phyloP scores from a whole-genome alignment of 1,140 invertebrate genomes.

The Caenorhabditis tropicalis region DNA sequence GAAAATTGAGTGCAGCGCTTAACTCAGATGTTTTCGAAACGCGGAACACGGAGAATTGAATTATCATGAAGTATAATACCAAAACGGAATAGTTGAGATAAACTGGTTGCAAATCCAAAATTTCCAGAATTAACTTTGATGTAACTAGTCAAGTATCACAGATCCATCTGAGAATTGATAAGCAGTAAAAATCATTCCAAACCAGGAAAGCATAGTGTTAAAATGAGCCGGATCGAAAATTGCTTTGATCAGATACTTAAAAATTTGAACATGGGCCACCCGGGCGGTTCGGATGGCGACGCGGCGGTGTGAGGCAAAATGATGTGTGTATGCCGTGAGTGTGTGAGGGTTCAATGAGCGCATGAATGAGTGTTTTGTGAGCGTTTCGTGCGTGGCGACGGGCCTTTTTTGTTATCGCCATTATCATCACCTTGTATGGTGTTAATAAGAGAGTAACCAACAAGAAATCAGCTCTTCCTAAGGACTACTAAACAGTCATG shows the following conservation, averaged over 20 bases:
- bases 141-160: too few relatives aligned
- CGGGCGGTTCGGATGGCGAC: slow-evolving; percentile 34
- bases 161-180: too few relatives aligned
- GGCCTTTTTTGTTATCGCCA: not conserved
- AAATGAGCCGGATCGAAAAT: not conserved
- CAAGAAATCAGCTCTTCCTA: not conserved
- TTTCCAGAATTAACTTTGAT: too few relatives aligned
- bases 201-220: too few relatives aligned
- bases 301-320: slow-evolving; percentile 38
- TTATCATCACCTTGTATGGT: slow-evolving; percentile 2
- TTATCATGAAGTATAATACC: too few relatives aligned
- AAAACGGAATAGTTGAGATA: too few relatives aligned
- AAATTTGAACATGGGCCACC: slow-evolving; percentile 8
- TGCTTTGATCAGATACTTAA: not conserved
- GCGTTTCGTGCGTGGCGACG: slow-evolving; percentile 26
- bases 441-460: not conserved
- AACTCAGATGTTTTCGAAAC: not conserved
- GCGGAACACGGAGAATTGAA: not conserved
- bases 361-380: slow-evolving; percentile 39
- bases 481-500: not conserved
- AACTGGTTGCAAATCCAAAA: too few relatives aligned
- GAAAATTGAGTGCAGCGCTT: not conserved
- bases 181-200: too few relatives aligned
- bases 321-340: slow-evolving; percentile 34
- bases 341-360: slow-evolving; percentile 33